Evolutionary conservation across 2,113 vertebrate genomes (phyloP), one percentile per base, ranked within the genome.

Genomic region (Sturnus vulgaris): DNA sequence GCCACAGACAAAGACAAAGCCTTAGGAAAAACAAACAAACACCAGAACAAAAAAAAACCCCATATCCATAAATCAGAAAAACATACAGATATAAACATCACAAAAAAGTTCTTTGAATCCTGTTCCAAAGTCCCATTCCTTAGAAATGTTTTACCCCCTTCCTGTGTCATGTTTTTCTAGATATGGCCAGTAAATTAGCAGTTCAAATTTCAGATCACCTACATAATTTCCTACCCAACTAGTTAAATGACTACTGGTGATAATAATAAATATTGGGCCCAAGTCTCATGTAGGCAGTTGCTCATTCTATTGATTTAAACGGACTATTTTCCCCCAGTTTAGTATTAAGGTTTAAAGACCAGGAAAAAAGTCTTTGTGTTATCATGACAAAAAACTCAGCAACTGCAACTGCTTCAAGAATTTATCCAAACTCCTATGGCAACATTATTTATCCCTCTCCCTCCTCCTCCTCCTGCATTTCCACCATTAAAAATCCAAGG

Each of bases 181-280:
- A 23, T 30, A 56, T 1, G 7, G 10, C 16, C n/a, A 81, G 39
- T 73, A 70, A 70, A 7, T 17, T 63, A 53, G 7, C 23, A 5
- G 19, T 66, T 71, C 3, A 14, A 61, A 77, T 57, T 70, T 60
- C 52, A 75, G 8, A 68, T 42, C 18, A 53, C 8, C 22, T 56
- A 4, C 4, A n/a, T n/a, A 0, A 76, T 72, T 79, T 63, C 56
- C 49, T 42, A 30, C 21, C 9, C 1, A 1, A 15, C 12, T 39
- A 15, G 19, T 81, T 46, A 73, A 52, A 25, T 46, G 11, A n/a
- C 21, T 24, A 16, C 21, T 37, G 28, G 24, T 39, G 33, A 33
- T 31, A 64, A 61, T 24, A 60, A 46, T 30, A 61, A 82, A 44
- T 17, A 28, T 16, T 52, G 12, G 31, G 15, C 21, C 47, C 14